Evolutionary conservation across 2,888 invertebrate genomes (phyloP), one percentile per base, ranked within the genome.

Genomic region (Oxyscelio sp.): DNA sequence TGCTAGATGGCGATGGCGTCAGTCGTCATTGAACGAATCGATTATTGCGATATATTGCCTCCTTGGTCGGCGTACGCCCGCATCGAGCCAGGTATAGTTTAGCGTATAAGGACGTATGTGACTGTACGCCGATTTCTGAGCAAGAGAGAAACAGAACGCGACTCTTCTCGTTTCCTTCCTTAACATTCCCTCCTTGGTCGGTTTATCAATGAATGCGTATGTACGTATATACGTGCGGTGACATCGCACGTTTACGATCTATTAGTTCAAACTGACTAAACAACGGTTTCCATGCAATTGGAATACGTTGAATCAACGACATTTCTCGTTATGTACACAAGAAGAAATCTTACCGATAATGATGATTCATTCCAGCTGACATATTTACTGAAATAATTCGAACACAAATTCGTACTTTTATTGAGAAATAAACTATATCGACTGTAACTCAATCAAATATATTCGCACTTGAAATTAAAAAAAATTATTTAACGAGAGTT

Each of bases 181-280:
- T 43, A 22, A 38, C 61, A 34, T 65, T 83, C 70, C 59, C 21
- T 74, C 68, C 80, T 70, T 56, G 75, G 61, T 85, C 78, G 83
- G 85, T 89, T 90, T 90, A 90, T 89, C 90, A 90, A 90, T 90
- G 90, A 89, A 90, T 82, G 77, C 85, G 61, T 83, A 75, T 45
- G 34, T 52, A 73, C 85, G 71, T 83, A 78, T 85, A 70, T 82
- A 80, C 66, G 52, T 73, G 31, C 38, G 50, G 87, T 88, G 87
- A 89, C 88, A 89, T 89, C 88, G 89, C 88, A 86, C 88, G 87
- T 90, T 89, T 88, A 90, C 88, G 86, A 88, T 83, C 84, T 83
- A 83, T 71, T 71, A 50, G 34, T 77, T 83, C 38, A 56, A 45
- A 58, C 65, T 48, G 21, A 54, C 63, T 40, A 61, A 61, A 74